phyloP scores from a whole-genome alignment of 2,113 vertebrate species.

The Gallinago paraguaiae region DNA sequence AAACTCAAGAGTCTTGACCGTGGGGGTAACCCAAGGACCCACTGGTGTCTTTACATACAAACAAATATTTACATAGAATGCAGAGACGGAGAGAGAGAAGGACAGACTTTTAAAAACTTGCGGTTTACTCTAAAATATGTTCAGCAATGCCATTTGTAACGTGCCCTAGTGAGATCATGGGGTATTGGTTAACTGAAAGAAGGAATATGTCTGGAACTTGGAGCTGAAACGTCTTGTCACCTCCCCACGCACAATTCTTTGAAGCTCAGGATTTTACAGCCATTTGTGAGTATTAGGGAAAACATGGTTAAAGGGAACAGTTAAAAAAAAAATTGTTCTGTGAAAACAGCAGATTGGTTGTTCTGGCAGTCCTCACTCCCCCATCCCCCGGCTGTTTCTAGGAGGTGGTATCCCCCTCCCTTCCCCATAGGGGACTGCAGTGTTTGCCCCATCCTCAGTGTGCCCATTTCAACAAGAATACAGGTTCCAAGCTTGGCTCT shows the following conservation, averaged over 20 bases:
- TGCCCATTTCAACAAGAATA: not conserved
- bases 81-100: not conserved
- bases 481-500: not conserved
- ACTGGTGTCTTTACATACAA: conserved; percentile 58
- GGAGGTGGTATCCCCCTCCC: not conserved
- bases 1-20: conserved; percentile 17
- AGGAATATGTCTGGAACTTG: not conserved
- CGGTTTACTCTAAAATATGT: not conserved
- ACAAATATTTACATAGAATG: conserved; percentile 65
- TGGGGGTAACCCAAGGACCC: conserved; percentile 28
- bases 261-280: conserved; percentile 41
- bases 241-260: not conserved
- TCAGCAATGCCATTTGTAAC: conserved; percentile 23
- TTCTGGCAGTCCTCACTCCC: conserved; percentile 13
- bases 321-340: not conserved
- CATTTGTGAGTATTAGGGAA: not conserved
- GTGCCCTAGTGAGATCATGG: conserved; percentile 4
- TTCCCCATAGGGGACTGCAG: not conserved
- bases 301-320: conserved; percentile 3
- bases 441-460: not conserved
- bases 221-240: conserved; percentile 9
- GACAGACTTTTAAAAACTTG: conserved; percentile 40
- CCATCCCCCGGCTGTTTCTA: not conserved
- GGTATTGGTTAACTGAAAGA: conserved; percentile 13
- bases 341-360: conserved; percentile 15